Evolutionary conservation across 1,140 invertebrate species (phyloP), one percentile per base, ranked within the genome.

Genomic region (Mylabris phalerata): DNA sequence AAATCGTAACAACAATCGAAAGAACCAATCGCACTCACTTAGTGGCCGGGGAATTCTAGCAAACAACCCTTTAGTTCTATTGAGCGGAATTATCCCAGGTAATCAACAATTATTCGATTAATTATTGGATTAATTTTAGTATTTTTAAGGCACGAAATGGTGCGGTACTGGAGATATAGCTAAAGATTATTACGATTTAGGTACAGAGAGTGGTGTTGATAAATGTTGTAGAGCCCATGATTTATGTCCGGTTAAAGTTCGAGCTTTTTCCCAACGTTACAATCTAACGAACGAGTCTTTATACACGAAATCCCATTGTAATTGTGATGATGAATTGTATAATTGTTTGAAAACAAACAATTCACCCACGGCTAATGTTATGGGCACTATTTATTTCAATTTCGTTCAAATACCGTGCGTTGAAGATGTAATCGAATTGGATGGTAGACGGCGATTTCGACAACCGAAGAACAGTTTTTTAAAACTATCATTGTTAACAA

Each of bases 341-440:
- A 77, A 84, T 2, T 95, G 92, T 76, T 77, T 95, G 40, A 93
- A 93, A 71, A 80, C 83, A 27, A 81, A 84, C 47, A 79, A 78
- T 7, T 82, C 83, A 52, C 80, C 84, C 5, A 80, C 87, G 0
- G 86, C 91, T 0, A 75, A 80, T 60, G 74, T 91, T 3, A 85
- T 95, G 81, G 92, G 91, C 39, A 86, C 87, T 59, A 84, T 94
- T 49, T 95, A 92, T 66, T 95, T 94, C 74, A 93, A 94, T 70
- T 69, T 94, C 57, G 79, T 93, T 40, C 81, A 84, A 74, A 83
- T 89, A 11, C 84, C 86, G 5, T 94, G 92, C 61, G 75, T 93
- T 48, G 82, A 86, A 45, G 84, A 87, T 55, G 32, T 0, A 73
- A 66, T 2, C 66, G 75, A 5, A 64, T 63, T 3, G 79, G 78